Base-by-base conservation (phyloP, 2,888 invertebrate genomes). In the Griposia aprilina region DNA sequence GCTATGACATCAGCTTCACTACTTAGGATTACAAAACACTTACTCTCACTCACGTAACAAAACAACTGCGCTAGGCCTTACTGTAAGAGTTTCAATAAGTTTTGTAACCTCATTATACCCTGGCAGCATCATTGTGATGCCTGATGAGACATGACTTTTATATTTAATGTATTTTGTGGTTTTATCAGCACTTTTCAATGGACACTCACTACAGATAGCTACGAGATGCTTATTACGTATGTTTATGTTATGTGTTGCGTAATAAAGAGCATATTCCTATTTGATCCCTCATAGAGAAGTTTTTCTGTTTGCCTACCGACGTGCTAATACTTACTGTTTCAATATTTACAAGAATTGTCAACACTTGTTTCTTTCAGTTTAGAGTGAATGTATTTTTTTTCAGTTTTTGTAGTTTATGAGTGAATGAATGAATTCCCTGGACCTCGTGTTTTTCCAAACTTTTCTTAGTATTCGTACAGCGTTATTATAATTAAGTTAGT, bases 1-100 rank as follows among this genome's bases (percentile, higher is more conserved):
- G 88, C 92, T 94, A 95, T 95, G 95, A 95, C 96, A 96, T 95
- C 95, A 94, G 92, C 92, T 90, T 93, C 90, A 93, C 93, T 92
- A 91, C 93, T 93, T 93, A 91, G 92, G 92, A 94, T 96, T 96
- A 95, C 96, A 95, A 96, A 96, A 96, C 94, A 90, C 92, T 93
- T 93, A 94, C 94, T 93, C 94, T 94, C 93, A 92, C 93, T 96
- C 93, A 95, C 94, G 95, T 95, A 96, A 96, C 93, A 87, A 88
- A 89, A 90, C 88, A 89, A 91, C 90, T 88, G 86, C 88, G 90
- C 89, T 92, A 91, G 91, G 89, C 91, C 89, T 91, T 88, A 89
- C 88, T 88, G 91, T 89, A 90, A 90, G 89, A 91, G 90, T 91
- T 90, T 92, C 90, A 91, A 91, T 93, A 91, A 90, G 90, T 91